Base-by-base conservation (phyloP, 2,888 invertebrate genomes). In the Dermolepida albohirtum region DNA sequence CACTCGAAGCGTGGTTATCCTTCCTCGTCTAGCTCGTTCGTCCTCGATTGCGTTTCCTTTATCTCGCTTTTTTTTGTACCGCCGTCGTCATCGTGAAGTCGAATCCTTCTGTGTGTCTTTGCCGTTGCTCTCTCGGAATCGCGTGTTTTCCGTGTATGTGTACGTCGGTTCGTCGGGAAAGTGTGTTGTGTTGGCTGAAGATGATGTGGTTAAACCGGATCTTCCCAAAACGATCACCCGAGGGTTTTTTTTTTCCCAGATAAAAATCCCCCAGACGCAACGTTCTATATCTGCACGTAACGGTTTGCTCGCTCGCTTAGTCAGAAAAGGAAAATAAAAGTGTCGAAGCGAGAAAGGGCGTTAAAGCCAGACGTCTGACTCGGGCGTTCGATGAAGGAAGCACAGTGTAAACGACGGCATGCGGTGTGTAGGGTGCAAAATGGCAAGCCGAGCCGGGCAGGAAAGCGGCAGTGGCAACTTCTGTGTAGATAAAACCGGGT, bases 391-490 rank as follows among this genome's bases (percentile, higher is more conserved):
- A 47, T n/a, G 11, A 5, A 49, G 22, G 47, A 47, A 62, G 16
- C 44, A 40, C 57, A 43, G 73, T 71, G 71, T 73, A 68, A 72
- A 44, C 39, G 73, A 73, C 69, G 69, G 71, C 70, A 69, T 70
- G 22, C 22, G 22, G 22, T 22, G 22, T 47, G 59, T 62, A 47
- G 72, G 75, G 75, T 72, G 78, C 47, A 76, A 75, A 77, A 76
- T 78, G 76, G 75, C 73, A 74, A 75, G 75, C 75, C 76, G 73
- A 70, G 76, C 78, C 22, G 22, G 22, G 22, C 4, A 22, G 22
- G 22, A 22, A 77, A 76, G 77, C 43, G 43, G 16, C 47, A 34
- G 16, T 47, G 34, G 47, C 34, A 34, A 34, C 43, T 47, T 62
- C 47, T 11, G 29, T 54, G 47, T 62, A 62, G 59, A 47, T 62